Conservation (phyloP, 2,888 invertebrate species). For the Dichetophora obliterata region DNA sequence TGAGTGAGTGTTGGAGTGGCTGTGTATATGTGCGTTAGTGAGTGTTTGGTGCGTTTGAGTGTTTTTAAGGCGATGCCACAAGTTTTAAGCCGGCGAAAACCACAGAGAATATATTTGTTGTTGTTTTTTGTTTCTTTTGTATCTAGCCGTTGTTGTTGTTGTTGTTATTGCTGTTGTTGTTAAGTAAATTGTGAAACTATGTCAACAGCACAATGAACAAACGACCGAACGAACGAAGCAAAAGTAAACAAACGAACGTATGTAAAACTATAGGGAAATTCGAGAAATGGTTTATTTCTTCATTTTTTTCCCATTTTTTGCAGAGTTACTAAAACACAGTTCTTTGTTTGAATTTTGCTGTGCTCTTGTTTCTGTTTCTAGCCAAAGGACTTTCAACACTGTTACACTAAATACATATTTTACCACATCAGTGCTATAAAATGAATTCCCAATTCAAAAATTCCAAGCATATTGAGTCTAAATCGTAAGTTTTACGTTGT, state of each 20-base stretch:
- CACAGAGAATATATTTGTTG: conserved; percentile 19
- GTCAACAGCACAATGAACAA: conserved; percentile 36
- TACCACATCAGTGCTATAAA: too few relatives aligned
- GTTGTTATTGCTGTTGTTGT: not conserved
- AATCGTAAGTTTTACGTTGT: too few relatives aligned
- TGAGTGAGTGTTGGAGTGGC: not conserved
- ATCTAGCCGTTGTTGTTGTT: not conserved
- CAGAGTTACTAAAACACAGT: too few relatives aligned
- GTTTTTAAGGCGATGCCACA: conserved; percentile 14
- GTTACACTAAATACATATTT: too few relatives aligned
- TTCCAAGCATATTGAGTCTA: too few relatives aligned
- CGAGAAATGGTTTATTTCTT: conserved; percentile 10
- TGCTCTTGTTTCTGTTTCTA: too few relatives aligned
- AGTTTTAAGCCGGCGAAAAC: conserved; percentile 25
- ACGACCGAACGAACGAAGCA: conserved; percentile 4
- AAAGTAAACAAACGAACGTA: conserved; percentile 14
- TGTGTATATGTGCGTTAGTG: not conserved
- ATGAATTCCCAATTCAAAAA: too few relatives aligned
- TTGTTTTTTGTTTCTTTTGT: conserved; percentile 18
- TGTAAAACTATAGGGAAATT: conserved; percentile 29
- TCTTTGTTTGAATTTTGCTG: not conserved
- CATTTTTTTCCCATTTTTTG: not conserved
- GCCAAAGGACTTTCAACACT: too few relatives aligned
- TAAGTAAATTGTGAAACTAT: conserved; percentile 29
- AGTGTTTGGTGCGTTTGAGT: conserved; percentile 20